Evolutionary conservation across 2,888 invertebrate genomes (phyloP), one percentile per base, ranked within the genome.

Genomic region (Muschampia plurimacula): DNA sequence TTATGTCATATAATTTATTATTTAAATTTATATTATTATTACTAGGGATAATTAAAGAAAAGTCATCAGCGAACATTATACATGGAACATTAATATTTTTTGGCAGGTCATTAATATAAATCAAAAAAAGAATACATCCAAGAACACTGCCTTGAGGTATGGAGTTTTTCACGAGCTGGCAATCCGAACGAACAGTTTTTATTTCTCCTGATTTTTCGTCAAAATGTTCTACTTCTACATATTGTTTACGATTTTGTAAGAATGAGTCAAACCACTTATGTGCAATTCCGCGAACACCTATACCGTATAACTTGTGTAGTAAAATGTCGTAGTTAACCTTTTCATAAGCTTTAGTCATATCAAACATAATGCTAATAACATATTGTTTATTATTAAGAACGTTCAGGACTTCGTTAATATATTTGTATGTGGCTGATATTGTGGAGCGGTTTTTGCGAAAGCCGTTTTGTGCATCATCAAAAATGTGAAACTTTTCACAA

Each of bases 401-500:
- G 39, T 66, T 49, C n/a, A 72, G 28, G 15, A 65, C 60, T 41
- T 67, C 39, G 28, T 63, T 10, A 71, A 66, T 73, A 41, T 66
- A 66, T 66, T 66, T 66, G n/a, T 22, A 75, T 28, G 75, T 57
- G 3, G 76, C 75, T 55, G 73, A 49, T 4, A 52, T 57, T 6
- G 76, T 76, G 2, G 75, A 75, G 36, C 65, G 65, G 10, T 67
- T 65, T 69, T 74, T 74, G n/a, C 75, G 46, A 64, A 77, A 74
- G 1, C 75, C 73, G 60, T 77, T 67, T 74, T 76, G 77, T 32
- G 59, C 69, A 9, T 75, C 71, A 39, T 74, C 32, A 36, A 77
- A 67, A 1, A 77, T 64, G 2, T 77, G 72, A 41, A 62, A 74
- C 68, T 76, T 76, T 71, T 75, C 76, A 39, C 72, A 76, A 22